phyloP scores from a whole-genome alignment of 2,797 vertebrate species.

The Adrianichthys oophorus region DNA sequence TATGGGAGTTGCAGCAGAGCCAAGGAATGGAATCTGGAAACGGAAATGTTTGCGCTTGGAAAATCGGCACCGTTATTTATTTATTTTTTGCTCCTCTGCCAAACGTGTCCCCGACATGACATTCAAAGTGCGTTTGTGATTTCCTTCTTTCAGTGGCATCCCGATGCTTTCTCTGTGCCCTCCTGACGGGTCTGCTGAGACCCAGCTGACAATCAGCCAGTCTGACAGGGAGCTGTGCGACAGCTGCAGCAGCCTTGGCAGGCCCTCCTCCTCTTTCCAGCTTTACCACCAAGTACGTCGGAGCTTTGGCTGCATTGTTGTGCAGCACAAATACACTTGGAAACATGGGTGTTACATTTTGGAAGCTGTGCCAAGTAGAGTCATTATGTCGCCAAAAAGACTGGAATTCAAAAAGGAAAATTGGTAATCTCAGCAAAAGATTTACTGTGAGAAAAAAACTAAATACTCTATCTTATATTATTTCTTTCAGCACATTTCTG shows the following conservation, averaged over 20 bases:
- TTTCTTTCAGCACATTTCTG: too few relatives aligned
- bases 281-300: constrained; percentile 74
- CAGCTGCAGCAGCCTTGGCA: constrained; percentile 74
- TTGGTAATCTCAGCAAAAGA: background rate
- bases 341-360: constrained; percentile 24
- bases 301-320: constrained; percentile 12
- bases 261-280: constrained; percentile 73
- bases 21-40: constrained; percentile 10
- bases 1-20: constrained; percentile 15
- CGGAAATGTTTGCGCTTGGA: constrained; percentile 3
- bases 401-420: background rate
- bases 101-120: background rate
- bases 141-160: constrained; percentile 67
- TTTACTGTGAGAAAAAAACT: background rate
- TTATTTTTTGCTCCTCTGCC: constrained; percentile 3
- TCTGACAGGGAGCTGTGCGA: constrained; percentile 67
- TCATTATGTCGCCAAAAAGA: constrained; percentile 3
- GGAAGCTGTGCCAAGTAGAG: constrained; percentile 8
- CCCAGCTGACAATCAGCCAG: constrained; percentile 58
- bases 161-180: constrained; percentile 78
- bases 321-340: constrained; percentile 10
- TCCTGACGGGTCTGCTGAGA: constrained; percentile 66
- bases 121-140: constrained; percentile 5
- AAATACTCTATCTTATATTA: background rate
- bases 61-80: constrained; percentile 3